Evolutionary conservation across 2,888 invertebrate genomes (phyloP), one percentile per base, ranked within the genome.

Genomic region (Phragmatobia fuliginosa): DNA sequence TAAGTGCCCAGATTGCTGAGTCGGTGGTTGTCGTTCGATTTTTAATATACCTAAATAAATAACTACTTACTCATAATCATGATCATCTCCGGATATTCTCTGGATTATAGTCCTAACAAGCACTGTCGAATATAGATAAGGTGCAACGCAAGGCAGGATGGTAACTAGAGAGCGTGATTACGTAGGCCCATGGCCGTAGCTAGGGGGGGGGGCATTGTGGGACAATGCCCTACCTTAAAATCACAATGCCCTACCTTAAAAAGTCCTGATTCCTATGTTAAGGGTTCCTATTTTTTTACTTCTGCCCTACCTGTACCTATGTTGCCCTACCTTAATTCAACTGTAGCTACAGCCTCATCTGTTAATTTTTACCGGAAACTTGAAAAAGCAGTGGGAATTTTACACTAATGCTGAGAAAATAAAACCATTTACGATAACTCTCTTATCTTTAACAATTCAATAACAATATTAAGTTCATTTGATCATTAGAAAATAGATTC

Each of bases 401-500:
- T 2, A n/a, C 14, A 32, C 73, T 49, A 45, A 32, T 63, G 45
- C 14, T 45, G 32, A 63, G 63, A 63, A 49, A 63, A 14, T 32
- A 14, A 32, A 25, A 63, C 21, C 49, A 63, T 49, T 41, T 32
- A 63, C 11, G 21, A 2, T 31, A 21, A 10, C 2, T 21, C 21
- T 32, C 32, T 63, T 63, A 28, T 31, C n/a, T 49, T 62, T 49
- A 32, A 63, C 45, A 31, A 45, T 11, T n/a, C 10, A 21, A 49
- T 49, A 16, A 32, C 16, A 32, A 32, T 63, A 28, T 41, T 49
- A n/a, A 28, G 62, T 41, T 31, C 31, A 56, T 41, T 18, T 25
- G 28, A 21, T 62, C 28, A 31, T 74, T 75, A 77, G 73, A 80
- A 78, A 81, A 67, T 18, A 21, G 21, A 62, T 41, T 41, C 68